phyloP scores from a whole-genome alignment of 2,797 vertebrate genomes.

The Arnoldichthys spilopterus region DNA sequence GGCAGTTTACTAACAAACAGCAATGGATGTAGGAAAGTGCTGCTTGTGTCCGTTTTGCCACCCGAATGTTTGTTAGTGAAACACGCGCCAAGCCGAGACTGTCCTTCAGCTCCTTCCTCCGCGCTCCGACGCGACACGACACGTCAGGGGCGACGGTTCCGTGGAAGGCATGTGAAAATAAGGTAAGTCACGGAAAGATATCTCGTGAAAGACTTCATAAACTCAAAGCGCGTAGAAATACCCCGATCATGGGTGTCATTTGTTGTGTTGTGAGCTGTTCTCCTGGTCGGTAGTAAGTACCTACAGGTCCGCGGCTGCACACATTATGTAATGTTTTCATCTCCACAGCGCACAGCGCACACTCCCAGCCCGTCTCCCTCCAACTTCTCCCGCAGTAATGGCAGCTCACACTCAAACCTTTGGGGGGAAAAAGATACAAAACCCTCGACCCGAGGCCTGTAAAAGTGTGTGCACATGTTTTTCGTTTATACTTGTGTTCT shows the following conservation, averaged over 20 bases:
- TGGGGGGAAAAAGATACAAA: no score
- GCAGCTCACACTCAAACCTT: no score
- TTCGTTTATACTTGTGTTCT: no score
- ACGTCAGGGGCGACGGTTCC: slow-evolving; percentile 47
- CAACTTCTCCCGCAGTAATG: no score
- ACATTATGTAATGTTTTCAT: slow-evolving; percentile 2
- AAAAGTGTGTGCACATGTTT: no score
- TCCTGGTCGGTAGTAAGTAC: not conserved
- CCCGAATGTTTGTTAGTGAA: slow-evolving; percentile 16
- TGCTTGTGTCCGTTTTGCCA: not conserved
- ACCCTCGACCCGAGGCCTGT: no score
- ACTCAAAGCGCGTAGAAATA: not conserved
- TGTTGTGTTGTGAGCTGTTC: not conserved
- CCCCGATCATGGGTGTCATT: not conserved
- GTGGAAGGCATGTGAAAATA: slow-evolving; percentile 51
- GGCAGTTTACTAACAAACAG: slow-evolving; percentile 13
- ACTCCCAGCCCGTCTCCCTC: no score
- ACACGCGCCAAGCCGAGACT: slow-evolving; percentile 13
- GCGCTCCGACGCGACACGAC: slow-evolving; percentile 32
- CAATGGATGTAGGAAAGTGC: slow-evolving; percentile 24
- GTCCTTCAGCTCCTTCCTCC: slow-evolving; percentile 37
- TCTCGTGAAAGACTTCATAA: not conserved
- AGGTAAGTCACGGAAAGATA: slow-evolving; percentile 52
- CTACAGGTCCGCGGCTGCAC: not conserved
- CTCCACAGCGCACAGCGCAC: no score